Conservation (phyloP, 2,797 vertebrate genomes). For the Myiotriccus ornatus region DNA sequence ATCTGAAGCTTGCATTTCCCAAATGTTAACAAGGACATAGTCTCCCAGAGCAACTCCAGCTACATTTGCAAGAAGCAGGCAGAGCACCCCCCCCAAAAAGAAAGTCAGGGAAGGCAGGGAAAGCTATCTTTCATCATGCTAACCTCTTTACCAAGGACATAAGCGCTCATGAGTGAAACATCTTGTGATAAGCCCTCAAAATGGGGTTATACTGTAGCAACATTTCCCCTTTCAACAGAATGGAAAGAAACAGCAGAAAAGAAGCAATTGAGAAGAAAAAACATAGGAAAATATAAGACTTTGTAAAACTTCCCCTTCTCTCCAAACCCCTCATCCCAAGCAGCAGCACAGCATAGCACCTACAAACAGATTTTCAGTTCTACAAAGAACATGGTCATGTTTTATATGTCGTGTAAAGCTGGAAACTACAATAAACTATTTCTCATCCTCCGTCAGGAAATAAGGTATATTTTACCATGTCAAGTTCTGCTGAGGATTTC, state of each 20-base stretch:
- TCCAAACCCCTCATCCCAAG: background rate
- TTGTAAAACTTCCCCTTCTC: background rate
- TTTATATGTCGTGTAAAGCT: background rate
- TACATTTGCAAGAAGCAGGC: background rate
- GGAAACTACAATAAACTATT: background rate
- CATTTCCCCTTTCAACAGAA: background rate
- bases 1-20: background rate
- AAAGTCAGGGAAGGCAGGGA: background rate
- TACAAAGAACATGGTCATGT: background rate
- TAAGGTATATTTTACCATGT: background rate
- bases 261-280: background rate
- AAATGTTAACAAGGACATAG: background rate
- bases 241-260: background rate
- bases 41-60: background rate
- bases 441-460: background rate
- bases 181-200: background rate
- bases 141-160: background rate
- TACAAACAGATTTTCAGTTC: background rate
- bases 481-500: background rate
- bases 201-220: background rate
- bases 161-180: rapidly evolving
- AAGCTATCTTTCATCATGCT: background rate
- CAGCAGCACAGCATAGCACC: background rate
- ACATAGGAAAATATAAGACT: background rate
- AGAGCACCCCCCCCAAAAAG: background rate